phyloP scores from a whole-genome alignment of 2,888 invertebrate genomes.

The Melinaea marsaeus region DNA sequence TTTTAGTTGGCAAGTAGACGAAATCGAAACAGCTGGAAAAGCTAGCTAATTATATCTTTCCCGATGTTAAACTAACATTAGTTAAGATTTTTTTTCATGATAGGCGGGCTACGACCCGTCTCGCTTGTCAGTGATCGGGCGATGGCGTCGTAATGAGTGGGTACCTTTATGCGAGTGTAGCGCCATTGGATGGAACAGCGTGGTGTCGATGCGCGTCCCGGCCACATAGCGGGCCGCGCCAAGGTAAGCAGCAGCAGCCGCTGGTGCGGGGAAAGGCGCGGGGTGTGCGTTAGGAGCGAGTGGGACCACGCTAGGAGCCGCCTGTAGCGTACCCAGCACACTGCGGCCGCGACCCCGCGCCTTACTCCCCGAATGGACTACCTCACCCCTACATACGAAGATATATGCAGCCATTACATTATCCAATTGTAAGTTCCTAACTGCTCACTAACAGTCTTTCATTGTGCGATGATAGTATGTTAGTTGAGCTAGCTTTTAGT shows the following conservation, averaged over 20 bases:
- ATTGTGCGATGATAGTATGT: no score
- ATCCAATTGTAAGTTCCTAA: no score
- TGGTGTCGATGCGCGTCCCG: conserved; percentile 76
- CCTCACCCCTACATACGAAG: conserved; percentile 52
- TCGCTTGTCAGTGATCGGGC: no score
- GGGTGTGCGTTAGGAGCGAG: conserved; percentile 28
- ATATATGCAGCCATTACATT: neutral
- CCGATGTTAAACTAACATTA: no score
- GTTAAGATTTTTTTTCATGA: no score
- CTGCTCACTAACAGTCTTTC: no score
- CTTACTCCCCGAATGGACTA: conserved; percentile 44
- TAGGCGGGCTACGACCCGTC: no score
- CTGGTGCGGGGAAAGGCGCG: conserved; percentile 30
- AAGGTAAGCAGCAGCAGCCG: conserved; percentile 86
- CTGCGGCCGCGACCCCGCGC: conserved; percentile 33
- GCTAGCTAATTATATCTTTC: no score
- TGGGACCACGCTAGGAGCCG: conserved; percentile 29
- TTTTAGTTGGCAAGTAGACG: no score
- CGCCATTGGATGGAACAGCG: conserved; percentile 65
- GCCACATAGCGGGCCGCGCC: conserved; percentile 88
- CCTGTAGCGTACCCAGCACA: conserved; percentile 36
- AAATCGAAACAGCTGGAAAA: no score
- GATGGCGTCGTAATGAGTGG: neutral
- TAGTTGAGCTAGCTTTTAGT: no score
- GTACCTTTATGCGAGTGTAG: conserved; percentile 58